Base-by-base conservation (phyloP, 2,888 invertebrate species). In the Heliothis peltigera region DNA sequence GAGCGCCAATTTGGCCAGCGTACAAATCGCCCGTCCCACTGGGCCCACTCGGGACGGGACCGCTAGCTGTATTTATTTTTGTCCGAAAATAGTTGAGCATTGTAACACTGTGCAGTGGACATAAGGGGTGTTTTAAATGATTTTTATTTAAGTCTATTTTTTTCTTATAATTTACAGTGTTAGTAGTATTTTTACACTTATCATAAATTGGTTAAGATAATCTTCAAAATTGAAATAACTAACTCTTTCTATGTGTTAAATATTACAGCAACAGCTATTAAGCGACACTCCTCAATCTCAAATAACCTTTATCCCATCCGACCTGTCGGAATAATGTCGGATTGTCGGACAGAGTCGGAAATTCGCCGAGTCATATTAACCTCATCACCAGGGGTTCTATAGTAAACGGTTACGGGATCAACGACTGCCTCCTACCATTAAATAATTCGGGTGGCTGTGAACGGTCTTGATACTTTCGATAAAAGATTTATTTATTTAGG, bases 1-100 rank as follows among this genome's bases (percentile, higher is more conserved):
- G 93, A 92, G 91, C 88, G 87, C 88, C 92, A 92, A 92, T 93
- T 93, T 91, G 90, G 92, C 88, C 84, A 79, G 86, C 86, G 89
- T 80, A 87, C 91, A 91, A 92, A 92, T 92, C 89, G 91, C 69
- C 79, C 70, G 86, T 87, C 91, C 92, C 92, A 81, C 77, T 72
- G 91, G 92, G 86, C 90, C 83, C 78, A 55, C 32, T 15, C 57
- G 82, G 87, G 88, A 82, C 77, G 71, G 84, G 84, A 75, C 86
- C 72, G 78, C 74, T 70, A 68, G 79, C 76, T 80, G 86, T 88
- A 86, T 89, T 89, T 91, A 89, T 91, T 87, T 87, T 87, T 86
- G 83, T 76, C 80, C 82, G 66, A 68, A 74, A 64, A 78, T 75
- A 17, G 60, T 77, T 76, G 39, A 39, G 62, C 49, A 21, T 52